A percentile compares a stretch with the other conserved stretches of the same genome.
These are phyloP conservation scores for Lepisosteus osseus DNA, from an alignment of 2,113 vertebrate species.

Conservation along the genomic window DNA sequence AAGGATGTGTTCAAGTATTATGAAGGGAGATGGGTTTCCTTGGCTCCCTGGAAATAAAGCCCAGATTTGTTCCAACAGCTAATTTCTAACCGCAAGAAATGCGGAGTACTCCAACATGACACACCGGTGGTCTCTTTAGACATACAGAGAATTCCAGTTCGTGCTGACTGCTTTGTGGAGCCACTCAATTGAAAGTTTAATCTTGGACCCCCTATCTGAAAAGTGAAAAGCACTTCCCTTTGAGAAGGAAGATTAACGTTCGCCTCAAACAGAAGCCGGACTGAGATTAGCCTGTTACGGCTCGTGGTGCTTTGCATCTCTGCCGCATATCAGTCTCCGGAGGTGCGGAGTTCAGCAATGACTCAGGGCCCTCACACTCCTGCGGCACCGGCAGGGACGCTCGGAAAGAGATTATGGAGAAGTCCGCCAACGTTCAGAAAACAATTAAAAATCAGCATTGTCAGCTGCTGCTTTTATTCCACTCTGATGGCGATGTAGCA, in stretches of 20 bases:
- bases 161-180: conserved; percentile 56
- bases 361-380: not conserved
- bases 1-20: too few species aligned
- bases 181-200: conserved; percentile 43
- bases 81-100: not conserved
- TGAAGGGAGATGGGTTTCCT: too few species aligned
- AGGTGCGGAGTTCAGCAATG: not conserved
- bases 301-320: conserved; percentile 40
- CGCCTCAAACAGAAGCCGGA: conserved; percentile 25
- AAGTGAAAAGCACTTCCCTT: conserved; percentile 42
- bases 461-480: too few species aligned
- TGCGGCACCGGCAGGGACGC: conserved; percentile 1
- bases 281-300: conserved; percentile 49
- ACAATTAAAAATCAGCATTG: too few species aligned
- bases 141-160: conserved; percentile 45
- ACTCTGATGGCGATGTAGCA: too few species aligned
- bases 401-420: conserved; percentile 21
- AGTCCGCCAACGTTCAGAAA: too few species aligned
- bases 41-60: not conserved
- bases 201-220: conserved; percentile 34
- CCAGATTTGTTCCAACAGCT: not conserved
- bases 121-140: conserved; percentile 39
- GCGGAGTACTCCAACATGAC: not conserved
- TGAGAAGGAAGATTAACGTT: conserved; percentile 48
- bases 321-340: conserved; percentile 14